These are phyloP conservation scores for Oceanites oceanicus DNA, from an alignment of 2,113 vertebrate genomes.

Conservation along the genomic window DNA sequence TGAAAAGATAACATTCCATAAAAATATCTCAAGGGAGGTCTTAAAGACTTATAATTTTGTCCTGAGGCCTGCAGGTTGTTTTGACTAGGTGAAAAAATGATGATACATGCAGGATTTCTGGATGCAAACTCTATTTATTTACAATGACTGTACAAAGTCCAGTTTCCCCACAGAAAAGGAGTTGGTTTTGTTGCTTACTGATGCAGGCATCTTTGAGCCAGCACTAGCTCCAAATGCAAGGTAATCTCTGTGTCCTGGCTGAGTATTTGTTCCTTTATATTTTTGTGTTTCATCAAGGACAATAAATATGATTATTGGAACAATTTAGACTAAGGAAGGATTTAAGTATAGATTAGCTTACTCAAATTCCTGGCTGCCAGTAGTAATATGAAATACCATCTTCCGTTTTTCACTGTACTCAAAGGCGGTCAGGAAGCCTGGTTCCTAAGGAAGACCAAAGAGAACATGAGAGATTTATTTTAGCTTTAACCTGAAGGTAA, in stretches of 20 bases:
- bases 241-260: neutral
- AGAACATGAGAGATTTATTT: neutral
- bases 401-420: conserved; percentile 93
- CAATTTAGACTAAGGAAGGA: neutral
- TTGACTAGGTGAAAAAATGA: neutral
- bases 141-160: neutral
- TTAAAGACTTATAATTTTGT: neutral
- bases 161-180: neutral
- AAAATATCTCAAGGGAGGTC: neutral
- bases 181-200: neutral
- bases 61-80: neutral
- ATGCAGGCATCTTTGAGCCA: neutral
- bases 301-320: neutral
- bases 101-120: neutral
- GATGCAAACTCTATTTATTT: neutral
- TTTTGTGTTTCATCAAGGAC: neutral
- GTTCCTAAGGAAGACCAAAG: conserved; percentile 75
- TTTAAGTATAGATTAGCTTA: conserved; percentile 69
- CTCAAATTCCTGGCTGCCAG: conserved; percentile 98
- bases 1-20: neutral
- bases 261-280: neutral
- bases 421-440: conserved; percentile 94
- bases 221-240: neutral
- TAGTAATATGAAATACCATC: conserved; percentile 94
- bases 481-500: neutral